A percentile compares a stretch with the other conserved stretches of the same genome.
These are phyloP conservation scores for Cryptoleucopteryx plumbea DNA, from an alignment of 2,113 vertebrate species.

Conservation along the genomic window DNA sequence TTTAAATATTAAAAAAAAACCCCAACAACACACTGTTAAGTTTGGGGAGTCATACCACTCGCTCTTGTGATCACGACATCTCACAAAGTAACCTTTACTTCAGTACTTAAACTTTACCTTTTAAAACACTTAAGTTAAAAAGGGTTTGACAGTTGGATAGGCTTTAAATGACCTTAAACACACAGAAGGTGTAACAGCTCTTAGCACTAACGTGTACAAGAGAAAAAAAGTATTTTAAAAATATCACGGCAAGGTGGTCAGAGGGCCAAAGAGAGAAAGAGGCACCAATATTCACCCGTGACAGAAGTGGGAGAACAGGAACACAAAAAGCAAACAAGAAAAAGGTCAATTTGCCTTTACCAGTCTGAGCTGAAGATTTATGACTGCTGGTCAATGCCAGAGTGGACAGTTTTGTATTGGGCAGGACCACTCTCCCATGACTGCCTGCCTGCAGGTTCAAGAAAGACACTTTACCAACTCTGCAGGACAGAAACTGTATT, in stretches of 20 bases:
- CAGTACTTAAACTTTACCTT: background rate
- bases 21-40: background rate
- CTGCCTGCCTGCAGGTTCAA: background rate
- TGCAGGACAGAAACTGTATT: background rate
- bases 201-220: background rate
- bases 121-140: background rate
- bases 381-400: background rate
- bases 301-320: background rate
- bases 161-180: background rate
- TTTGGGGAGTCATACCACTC: background rate
- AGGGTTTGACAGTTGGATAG: background rate
- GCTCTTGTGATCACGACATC: background rate
- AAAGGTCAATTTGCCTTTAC: background rate
- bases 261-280: background rate
- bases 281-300: background rate
- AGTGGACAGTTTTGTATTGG: background rate
- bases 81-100: background rate
- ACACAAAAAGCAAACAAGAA: background rate
- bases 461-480: background rate
- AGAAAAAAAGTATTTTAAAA: background rate
- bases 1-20: background rate
- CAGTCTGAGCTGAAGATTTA: background rate
- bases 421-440: background rate
- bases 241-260: background rate
- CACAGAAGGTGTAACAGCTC: background rate